phyloP scores from a whole-genome alignment of 2,797 vertebrate species.

The Furcifer pardalis region DNA sequence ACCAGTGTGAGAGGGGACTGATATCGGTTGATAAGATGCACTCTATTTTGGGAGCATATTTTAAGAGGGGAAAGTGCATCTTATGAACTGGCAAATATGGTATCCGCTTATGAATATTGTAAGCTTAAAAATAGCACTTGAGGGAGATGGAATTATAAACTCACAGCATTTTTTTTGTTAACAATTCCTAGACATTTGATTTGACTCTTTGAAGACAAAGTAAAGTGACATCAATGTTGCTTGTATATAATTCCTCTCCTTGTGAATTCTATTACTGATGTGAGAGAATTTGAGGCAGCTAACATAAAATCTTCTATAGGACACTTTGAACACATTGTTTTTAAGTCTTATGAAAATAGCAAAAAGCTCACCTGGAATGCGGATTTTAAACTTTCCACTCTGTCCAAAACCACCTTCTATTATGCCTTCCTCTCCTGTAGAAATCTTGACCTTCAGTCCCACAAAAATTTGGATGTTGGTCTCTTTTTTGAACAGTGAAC shows the following conservation, averaged over 20 bases:
- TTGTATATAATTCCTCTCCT: neutral
- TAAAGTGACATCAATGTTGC: neutral
- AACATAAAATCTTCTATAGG: neutral
- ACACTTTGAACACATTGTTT: neutral
- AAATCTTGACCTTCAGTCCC: constrained; percentile 91
- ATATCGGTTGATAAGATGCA: too few species aligned
- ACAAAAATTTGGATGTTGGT: constrained; percentile 97
- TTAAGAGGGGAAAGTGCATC: too few species aligned
- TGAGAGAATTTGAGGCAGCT: neutral
- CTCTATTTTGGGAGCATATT: too few species aligned
- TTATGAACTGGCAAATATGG: too few species aligned
- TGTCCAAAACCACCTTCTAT: constrained; percentile 97
- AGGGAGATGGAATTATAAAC: neutral
- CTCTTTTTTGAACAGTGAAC: constrained; percentile 96
- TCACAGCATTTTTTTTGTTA: neutral
- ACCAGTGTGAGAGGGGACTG: too few species aligned
- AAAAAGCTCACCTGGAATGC: constrained; percentile 84
- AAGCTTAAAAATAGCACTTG: neutral
- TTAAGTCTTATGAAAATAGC: neutral
- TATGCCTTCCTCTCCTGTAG: constrained; percentile 88
- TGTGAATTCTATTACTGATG: neutral
- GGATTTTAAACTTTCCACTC: constrained; percentile 96
- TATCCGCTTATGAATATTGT: neutral
- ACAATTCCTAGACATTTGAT: neutral
- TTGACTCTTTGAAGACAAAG: neutral